These are phyloP conservation scores for Drosophila willistoni DNA, from an alignment of 1,140 invertebrate genomes.

Conservation along the genomic window DNA sequence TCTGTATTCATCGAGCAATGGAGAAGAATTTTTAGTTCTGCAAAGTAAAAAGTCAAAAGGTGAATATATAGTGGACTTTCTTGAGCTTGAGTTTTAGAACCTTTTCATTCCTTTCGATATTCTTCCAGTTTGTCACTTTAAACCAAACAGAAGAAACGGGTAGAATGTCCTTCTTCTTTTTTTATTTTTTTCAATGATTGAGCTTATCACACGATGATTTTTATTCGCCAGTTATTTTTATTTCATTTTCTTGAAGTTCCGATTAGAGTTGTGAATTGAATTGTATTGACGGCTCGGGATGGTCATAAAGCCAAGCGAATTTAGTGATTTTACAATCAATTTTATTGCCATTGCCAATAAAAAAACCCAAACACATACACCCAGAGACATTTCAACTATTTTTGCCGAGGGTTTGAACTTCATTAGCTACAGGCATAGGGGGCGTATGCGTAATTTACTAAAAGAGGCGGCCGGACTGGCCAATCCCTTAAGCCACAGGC, in stretches of 20 bases:
- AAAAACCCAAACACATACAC: background rate
- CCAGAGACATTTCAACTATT: constrained; percentile 34
- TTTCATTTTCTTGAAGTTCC: constrained; percentile 34
- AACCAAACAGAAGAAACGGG: too few species aligned
- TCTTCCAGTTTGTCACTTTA: too few species aligned
- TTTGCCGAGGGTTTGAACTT: constrained; percentile 30
- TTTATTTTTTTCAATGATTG: background rate
- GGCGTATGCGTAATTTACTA: constrained; percentile 49
- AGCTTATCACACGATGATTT: constrained; percentile 5
- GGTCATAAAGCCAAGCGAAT: constrained; percentile 33
- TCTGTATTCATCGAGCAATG: too few species aligned
- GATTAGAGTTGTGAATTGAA: constrained; percentile 22
- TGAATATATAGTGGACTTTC: too few species aligned
- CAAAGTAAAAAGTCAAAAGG: too few species aligned
- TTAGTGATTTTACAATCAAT: constrained; percentile 38
- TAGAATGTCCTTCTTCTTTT: background rate
- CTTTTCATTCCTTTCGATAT: too few species aligned
- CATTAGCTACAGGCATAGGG: constrained; percentile 35
- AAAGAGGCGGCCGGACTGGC: constrained; percentile 4
- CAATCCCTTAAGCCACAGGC: constrained; percentile 5
- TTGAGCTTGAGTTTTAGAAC: too few species aligned
- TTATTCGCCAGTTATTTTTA: constrained; percentile 8
- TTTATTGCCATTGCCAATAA: constrained; percentile 12
- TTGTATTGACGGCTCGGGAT: constrained; percentile 8
- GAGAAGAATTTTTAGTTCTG: too few species aligned